Evolutionary conservation across 2,888 invertebrate genomes (phyloP).

Genomic region (Lithophane socia): DNA sequence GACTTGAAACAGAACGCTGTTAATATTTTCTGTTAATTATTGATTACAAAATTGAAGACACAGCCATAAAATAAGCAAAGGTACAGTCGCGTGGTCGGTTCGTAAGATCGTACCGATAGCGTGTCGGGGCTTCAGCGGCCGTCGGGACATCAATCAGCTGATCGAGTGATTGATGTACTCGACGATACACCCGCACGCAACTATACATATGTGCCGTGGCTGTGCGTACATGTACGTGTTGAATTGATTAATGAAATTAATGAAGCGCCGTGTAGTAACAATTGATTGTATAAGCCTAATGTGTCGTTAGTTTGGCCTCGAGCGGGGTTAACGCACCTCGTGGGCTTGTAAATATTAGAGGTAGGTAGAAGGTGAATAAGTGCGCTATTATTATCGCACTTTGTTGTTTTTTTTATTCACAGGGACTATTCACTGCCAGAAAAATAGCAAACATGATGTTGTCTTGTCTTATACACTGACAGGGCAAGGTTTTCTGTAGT

Average conservation of each 20-base stretch:
- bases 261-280: slow-evolving; percentile 54
- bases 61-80: slow-evolving; percentile 36
- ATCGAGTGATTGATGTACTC: slow-evolving; percentile 66
- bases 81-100: slow-evolving; percentile 36
- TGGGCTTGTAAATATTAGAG: slow-evolving; percentile 28
- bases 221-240: slow-evolving; percentile 33
- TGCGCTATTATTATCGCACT: neutral
- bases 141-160: slow-evolving; percentile 60
- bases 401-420: neutral
- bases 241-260: slow-evolving; percentile 63
- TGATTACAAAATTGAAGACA: slow-evolving; percentile 18
- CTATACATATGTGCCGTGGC: slow-evolving; percentile 12
- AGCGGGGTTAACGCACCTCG: slow-evolving; percentile 31
- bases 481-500: too few relatives aligned
- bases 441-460: neutral
- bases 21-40: slow-evolving; percentile 22
- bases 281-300: slow-evolving; percentile 59
- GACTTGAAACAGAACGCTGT: slow-evolving; percentile 6
- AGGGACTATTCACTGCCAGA: neutral
- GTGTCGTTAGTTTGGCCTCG: slow-evolving; percentile 54
- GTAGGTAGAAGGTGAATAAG: slow-evolving; percentile 10
- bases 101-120: slow-evolving; percentile 46
- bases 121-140: slow-evolving; percentile 54
- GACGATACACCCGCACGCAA: slow-evolving; percentile 51
- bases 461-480: neutral